Evolutionary conservation across 2,888 invertebrate species (phyloP).

Genomic region (Drosophila subquinaria): DNA sequence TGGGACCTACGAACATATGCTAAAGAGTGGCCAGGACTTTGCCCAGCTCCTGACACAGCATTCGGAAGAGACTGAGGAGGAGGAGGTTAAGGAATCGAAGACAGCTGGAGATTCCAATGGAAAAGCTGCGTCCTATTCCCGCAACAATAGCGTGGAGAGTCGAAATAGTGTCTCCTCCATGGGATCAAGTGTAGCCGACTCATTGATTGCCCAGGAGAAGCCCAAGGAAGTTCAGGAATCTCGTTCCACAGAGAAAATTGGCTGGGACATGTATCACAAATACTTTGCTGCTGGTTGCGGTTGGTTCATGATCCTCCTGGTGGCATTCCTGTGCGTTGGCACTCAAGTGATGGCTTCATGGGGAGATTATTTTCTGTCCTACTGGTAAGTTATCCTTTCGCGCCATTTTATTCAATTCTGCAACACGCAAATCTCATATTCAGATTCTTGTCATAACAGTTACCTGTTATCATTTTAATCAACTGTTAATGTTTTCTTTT

Average conservation of each 20-base stretch:
- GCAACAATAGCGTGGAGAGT: constrained; percentile 77
- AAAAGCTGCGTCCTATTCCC: constrained; percentile 39
- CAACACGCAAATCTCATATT: too few relatives aligned
- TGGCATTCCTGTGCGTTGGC: constrained; percentile 88
- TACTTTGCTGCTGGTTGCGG: constrained; percentile 91
- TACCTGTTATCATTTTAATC: background rate
- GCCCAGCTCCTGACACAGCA: constrained; percentile 89
- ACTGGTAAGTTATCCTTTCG: constrained; percentile 87
- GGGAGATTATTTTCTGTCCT: constrained; percentile 92
- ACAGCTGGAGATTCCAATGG: constrained; percentile 17
- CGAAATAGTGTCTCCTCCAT: constrained; percentile 84
- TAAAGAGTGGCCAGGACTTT: constrained; percentile 91
- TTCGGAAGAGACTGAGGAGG: constrained; percentile 67
- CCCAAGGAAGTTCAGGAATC: constrained; percentile 87
- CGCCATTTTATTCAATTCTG: too few relatives aligned
- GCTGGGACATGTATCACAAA: constrained; percentile 87
- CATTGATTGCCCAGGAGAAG: constrained; percentile 42
- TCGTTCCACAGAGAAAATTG: constrained; percentile 88
- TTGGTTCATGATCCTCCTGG: constrained; percentile 87
- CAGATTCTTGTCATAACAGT: too few relatives aligned
- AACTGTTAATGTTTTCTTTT: too few relatives aligned
- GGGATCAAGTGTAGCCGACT: constrained; percentile 85
- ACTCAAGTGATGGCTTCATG: constrained; percentile 91
- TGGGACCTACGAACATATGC: constrained; percentile 90
- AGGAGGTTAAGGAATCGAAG: constrained; percentile 21